Evolutionary conservation across 2,113 vertebrate species (phyloP).

Genomic region (Romanogobio albipinnatus): DNA sequence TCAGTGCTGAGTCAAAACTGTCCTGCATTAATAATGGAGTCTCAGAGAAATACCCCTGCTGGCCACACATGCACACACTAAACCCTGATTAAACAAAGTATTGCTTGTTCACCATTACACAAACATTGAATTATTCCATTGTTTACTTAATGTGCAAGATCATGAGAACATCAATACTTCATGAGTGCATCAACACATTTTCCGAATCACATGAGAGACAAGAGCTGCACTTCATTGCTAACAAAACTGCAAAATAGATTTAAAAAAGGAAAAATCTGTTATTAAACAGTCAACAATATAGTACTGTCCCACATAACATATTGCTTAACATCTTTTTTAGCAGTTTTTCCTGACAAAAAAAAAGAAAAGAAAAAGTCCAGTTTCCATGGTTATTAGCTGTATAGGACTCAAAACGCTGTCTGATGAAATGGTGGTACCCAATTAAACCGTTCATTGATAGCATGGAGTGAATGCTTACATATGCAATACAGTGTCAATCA

Average conservation of each 20-base stretch:
- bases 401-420: not conserved
- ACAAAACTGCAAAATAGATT: not conserved
- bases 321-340: no score
- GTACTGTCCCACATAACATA: no score
- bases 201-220: not conserved
- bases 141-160: not conserved
- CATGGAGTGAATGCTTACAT: not conserved
- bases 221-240: not conserved
- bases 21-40: not conserved
- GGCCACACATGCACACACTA: not conserved
- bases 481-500: not conserved
- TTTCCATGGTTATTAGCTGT: not conserved
- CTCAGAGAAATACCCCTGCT: not conserved
- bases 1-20: not conserved
- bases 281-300: no score
- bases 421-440: not conserved
- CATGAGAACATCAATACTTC: not conserved
- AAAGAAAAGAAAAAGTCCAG: no score
- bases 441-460: not conserved
- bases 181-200: not conserved
- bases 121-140: not conserved
- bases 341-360: no score
- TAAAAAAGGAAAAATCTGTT: no score
- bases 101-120: not conserved
- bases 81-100: not conserved